Conservation (phyloP, 2,888 invertebrate species). For the Osedax frankpressi region DNA sequence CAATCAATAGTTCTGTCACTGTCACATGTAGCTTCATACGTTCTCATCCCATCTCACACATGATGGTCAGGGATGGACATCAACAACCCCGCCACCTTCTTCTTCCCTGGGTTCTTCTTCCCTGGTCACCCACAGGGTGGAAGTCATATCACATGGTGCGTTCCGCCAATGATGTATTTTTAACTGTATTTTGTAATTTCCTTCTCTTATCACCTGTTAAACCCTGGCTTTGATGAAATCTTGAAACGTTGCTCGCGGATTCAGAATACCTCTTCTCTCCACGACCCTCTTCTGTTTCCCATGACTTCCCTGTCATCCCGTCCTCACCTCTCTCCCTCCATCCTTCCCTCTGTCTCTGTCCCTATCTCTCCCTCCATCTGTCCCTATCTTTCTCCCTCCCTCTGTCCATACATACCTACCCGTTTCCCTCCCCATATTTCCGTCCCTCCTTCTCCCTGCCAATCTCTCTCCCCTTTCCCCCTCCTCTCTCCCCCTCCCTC, state of each 20-base stretch:
- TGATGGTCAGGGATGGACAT: neutral
- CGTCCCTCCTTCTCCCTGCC: too few relatives aligned
- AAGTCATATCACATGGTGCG: neutral
- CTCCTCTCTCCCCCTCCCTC: neutral
- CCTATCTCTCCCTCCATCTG: too few relatives aligned
- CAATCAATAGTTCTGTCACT: slow-evolving; percentile 6
- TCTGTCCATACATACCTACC: too few relatives aligned
- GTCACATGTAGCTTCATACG: slow-evolving; percentile 2
- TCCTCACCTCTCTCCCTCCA: too few relatives aligned
- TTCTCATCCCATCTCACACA: neutral
- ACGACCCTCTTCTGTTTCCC: neutral
- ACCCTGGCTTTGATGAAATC: neutral
- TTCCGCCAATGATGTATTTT: neutral
- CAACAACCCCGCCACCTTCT: neutral
- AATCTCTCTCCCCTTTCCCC: too few relatives aligned
- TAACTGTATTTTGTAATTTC: neutral
- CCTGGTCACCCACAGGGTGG: neutral
- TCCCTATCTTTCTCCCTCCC: too few relatives aligned
- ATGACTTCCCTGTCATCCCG: too few relatives aligned
- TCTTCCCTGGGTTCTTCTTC: neutral
- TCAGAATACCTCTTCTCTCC: neutral
- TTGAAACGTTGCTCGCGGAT: neutral
- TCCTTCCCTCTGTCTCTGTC: too few relatives aligned
- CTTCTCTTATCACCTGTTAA: neutral
- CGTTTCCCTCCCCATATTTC: too few relatives aligned